These are phyloP conservation scores for Linepithema humile DNA, from an alignment of 1,140 invertebrate genomes.

Conservation along the genomic window DNA sequence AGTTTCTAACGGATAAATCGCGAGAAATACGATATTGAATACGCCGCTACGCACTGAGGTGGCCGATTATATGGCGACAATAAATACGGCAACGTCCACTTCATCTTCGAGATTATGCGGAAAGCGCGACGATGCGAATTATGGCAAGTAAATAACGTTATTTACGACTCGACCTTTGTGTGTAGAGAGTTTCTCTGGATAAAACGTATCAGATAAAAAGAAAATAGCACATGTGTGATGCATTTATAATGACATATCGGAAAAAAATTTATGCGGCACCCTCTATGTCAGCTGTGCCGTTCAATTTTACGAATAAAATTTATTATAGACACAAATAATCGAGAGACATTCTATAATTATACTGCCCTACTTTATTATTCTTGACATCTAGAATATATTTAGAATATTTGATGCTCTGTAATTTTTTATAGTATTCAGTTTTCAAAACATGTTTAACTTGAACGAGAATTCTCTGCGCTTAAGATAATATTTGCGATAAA, in stretches of 20 bases:
- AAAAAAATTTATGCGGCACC: not conserved
- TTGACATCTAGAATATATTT: not conserved
- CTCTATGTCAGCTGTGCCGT: not conserved
- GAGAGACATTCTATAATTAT: not conserved
- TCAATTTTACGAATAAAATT: not conserved
- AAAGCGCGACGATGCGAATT: not conserved
- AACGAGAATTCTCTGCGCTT: not conserved
- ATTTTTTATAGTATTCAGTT: not conserved
- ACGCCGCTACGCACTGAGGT: not conserved
- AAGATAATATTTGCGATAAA: not conserved
- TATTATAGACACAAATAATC: not conserved
- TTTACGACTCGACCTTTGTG: not conserved
- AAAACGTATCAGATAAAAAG: not conserved
- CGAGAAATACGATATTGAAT: not conserved
- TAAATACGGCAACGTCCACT: not conserved
- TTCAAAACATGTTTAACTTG: not conserved
- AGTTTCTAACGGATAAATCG: not conserved
- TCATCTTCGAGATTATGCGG: slow-evolving; percentile 2
- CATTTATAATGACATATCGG: not conserved
- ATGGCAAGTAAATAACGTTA: slow-evolving; percentile 2
- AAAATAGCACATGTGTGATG: not conserved
- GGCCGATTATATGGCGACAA: not conserved
- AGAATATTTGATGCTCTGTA: too few relatives aligned
- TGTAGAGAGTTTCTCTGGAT: not conserved
- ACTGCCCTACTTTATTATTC: not conserved